Evolutionary conservation across 2,113 vertebrate genomes (phyloP).

Genomic region (Rhinolophus ferrumequinum): DNA sequence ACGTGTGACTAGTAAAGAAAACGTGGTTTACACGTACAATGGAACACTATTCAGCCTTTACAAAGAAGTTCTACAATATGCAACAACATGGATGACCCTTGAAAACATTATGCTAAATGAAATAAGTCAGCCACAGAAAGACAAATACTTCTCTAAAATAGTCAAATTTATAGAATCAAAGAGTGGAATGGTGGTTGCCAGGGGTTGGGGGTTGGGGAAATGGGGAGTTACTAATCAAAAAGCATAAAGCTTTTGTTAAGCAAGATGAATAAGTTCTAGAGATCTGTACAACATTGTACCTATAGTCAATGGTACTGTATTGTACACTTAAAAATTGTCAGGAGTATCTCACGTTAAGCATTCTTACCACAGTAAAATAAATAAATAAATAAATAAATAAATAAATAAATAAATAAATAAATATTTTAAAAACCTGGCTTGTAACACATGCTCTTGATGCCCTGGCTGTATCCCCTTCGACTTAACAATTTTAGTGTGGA

Average conservation of each 20-base stretch:
- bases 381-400: not conserved
- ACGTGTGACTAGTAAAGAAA: not conserved
- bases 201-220: not conserved
- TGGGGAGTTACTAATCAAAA: not conserved
- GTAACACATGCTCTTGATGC: not conserved
- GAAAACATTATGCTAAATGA: not conserved
- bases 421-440: not conserved
- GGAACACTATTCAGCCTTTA: not conserved
- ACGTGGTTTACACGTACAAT: not conserved
- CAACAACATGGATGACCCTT: not conserved
- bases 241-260: not conserved
- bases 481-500: not conserved
- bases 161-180: not conserved
- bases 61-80: not conserved
- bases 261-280: not conserved
- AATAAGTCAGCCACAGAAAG: not conserved
- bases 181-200: not conserved
- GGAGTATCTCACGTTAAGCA: not conserved
- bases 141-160: not conserved
- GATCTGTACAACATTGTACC: not conserved
- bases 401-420: not conserved
- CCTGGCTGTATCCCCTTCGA: not conserved
- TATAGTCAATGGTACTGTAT: not conserved
- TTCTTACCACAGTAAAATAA: not conserved
- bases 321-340: not conserved